Evolutionary conservation across 2,113 vertebrate species (phyloP), one percentile per base, ranked within the genome.

Genomic region (Recurvirostra avosetta): DNA sequence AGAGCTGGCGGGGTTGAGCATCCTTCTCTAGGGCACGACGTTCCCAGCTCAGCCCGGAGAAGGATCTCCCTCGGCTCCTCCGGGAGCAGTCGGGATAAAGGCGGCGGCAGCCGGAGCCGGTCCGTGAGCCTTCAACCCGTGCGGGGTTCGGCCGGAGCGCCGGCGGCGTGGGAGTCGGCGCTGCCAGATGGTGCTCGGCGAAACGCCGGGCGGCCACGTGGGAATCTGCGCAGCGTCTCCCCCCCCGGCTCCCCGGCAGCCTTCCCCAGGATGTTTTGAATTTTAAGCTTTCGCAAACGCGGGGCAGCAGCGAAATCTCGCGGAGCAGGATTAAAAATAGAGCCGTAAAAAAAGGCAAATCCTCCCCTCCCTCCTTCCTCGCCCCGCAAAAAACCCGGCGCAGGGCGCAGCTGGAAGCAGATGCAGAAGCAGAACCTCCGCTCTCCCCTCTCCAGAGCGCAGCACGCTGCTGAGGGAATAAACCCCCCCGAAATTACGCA

Each of bases 311-410:
- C 40, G 43, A 92, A 97, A 95, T 97, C 95, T 97, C 12, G 74
- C 9, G 3, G 93, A 97, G 94, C 25, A 18, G 95, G 97, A 96
- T 97, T 97, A 98, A 98, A 98, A 98, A 98, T 98, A 98, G 97
- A 97, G 72, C 76, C 3, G 70, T 90, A 41, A 96, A 97, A 94
- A 93, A 92, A 94, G 90, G 78, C 92, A 93, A 88, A 91, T 92
- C 68, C 87, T 86, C 29, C 36, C 47, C 21, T 25, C 59, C 45
- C 45, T 59, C 38, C 3, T 19, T 30, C 61, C 43, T 20, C 56
- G 9, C 4, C 20, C 56, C 17, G 1, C 12, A 40, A 40, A 63
- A 38, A 40, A 34, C 30, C 6, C 45, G 0, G 68, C 0, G 2
- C 15, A 41, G 95, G 88, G 88, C 29, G 90, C 94, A 98, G 95